Evolutionary conservation across 2,888 invertebrate genomes (phyloP), one percentile per base, ranked within the genome.

Genomic region (Xestia rhomboidea): DNA sequence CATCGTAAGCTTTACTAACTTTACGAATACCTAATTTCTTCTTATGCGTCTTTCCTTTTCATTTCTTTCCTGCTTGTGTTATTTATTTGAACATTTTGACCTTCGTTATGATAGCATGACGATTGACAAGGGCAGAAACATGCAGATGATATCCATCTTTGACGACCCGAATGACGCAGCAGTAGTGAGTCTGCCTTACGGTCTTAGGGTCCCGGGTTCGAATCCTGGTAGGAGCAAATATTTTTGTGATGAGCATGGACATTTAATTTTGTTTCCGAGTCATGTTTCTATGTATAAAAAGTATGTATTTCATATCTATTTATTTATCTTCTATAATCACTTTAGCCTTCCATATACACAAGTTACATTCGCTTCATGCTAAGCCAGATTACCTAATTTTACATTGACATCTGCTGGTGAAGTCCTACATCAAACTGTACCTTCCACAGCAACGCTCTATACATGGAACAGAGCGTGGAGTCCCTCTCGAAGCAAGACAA

Each of bases 401-500:
- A n/a, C 51, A 51, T 51, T 8, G 54, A 4, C 15, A 34, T 2
- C n/a, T 60, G 21, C 5, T 63, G 5, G 38, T 46, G 18, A 38
- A 68, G 27, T 1, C 30, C 46, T 79, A 57, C 18, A 80, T 44
- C 51, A 38, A 27, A 8, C 24, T 41, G 10, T 7, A 44, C 3
- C 18, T 72, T 78, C n/a, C 74, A 38, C 88, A 93, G 92, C 70
- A 95, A 94, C 68, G 95, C 93, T 0, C 91, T 96, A 0, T 96
- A 95, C 86, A 92, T 92, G 77, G 95, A 96, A 69, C 95, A 93
- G 38, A 95, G 95, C 69, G 89, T 93, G 63, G 96, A 95, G 38
- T 95, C 96, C 0, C 92, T 95, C 90, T 95, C 94, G 0, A 95
- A 95, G 91, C 91, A 95, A 87, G 94, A 97, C 89, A 92, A 96